Evolutionary conservation across 2,888 invertebrate species (phyloP).

Genomic region (Poecilus cupreus): DNA sequence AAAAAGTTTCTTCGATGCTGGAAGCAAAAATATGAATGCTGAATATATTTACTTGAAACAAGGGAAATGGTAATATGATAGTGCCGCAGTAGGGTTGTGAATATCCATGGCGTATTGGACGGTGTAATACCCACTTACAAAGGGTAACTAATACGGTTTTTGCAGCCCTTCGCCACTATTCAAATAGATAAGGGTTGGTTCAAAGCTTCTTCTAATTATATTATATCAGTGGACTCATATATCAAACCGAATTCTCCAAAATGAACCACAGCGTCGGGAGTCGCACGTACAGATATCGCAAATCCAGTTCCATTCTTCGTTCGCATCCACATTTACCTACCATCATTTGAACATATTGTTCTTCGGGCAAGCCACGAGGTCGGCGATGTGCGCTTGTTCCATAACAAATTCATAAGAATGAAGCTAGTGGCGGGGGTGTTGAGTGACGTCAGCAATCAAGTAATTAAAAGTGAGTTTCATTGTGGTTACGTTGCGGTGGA

Average conservation of each 20-base stretch:
- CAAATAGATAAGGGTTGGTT: conserved; percentile 73
- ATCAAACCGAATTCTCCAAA: conserved; percentile 70
- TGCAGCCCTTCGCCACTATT: conserved; percentile 72
- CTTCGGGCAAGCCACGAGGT: too few relatives aligned
- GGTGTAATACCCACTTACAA: conserved; percentile 69
- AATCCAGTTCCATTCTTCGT: neutral
- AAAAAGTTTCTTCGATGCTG: neutral
- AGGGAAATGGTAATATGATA: neutral
- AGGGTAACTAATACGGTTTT: conserved; percentile 73
- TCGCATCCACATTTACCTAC: neutral
- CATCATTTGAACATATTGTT: too few relatives aligned
- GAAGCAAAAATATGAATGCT: neutral
- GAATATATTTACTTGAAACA: neutral
- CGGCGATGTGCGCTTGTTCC: too few relatives aligned
- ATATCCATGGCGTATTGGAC: neutral
- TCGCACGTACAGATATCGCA: conserved; percentile 22
- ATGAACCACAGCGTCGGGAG: conserved; percentile 36
- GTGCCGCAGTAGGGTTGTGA: neutral
- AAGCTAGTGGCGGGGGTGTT: neutral
- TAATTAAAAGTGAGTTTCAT: conserved; percentile 49
- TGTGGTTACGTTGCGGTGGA: conserved; percentile 39
- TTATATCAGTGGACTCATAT: conserved; percentile 72
- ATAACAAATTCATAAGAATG: too few relatives aligned
- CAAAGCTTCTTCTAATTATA: conserved; percentile 73
- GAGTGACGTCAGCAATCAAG: conserved; percentile 49